Base-by-base conservation (phyloP, 2,888 invertebrate species). In the Sturmia bella region DNA sequence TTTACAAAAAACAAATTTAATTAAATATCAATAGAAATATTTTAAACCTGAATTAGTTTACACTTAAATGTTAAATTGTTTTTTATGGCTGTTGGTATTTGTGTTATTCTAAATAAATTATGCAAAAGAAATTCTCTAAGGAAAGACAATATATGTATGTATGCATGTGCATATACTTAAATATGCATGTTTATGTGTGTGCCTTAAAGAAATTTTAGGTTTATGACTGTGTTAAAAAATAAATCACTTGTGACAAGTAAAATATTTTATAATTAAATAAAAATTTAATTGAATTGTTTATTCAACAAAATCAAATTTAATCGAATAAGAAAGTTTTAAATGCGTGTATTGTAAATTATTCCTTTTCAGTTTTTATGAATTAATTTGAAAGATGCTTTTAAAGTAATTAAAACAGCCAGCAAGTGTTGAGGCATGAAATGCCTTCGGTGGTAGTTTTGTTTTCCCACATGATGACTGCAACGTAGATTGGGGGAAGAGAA, bases 231-330 rank as follows among this genome's bases (percentile, higher is more conserved):
- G 13, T 45, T 13, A 45, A 56, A 74, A 41, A 48, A 48, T 32
- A 59, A 68, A 68, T 43, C 66, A 32, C 32, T 6, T 12, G 13
- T 57, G 70, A 59, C 57, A 78, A 52, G 17, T 72, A 37, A 78
- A 48, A 64, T 70, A 78, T 59, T 78, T 63, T 37, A 17, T n/a
- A 70, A 63, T 76, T 54, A 63, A 76, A 61, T 39, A 24, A 39
- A 15, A 45, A 0, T 48, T 54, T n/a, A 70, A 63, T 78, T 69
- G 56, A 77, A 77, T 77, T 77, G 63, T 70, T 54, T 63, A 13
- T 1, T 6, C 24, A 41, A 43, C 21, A 27, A 57, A 27, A 39
- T 45, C 17, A 64, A 57, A 27, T 27, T 19, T 12, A 45, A 61
- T 61, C 12, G 5, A 17, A 27, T 27, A 45, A 6, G 11, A 21